phyloP scores from a whole-genome alignment of 2,888 invertebrate genomes.

The Alloscopus bannaensis region DNA sequence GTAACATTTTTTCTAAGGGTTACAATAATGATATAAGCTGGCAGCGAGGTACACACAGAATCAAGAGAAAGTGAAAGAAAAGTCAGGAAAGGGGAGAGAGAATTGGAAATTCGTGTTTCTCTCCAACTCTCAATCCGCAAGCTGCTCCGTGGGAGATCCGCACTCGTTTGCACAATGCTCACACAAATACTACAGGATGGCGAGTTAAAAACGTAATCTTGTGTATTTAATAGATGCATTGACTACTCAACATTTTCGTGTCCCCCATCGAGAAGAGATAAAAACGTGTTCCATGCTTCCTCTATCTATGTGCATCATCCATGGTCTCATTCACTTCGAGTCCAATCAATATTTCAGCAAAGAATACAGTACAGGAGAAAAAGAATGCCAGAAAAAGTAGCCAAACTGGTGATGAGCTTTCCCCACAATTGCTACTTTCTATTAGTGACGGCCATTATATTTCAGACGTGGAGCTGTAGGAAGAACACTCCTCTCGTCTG shows the following conservation, averaged over 20 bases:
- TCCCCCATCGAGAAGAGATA: neutral
- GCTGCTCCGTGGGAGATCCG: slow-evolving; percentile 10
- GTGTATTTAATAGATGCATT: slow-evolving; percentile 13
- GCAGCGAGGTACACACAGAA: neutral
- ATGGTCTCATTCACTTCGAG: neutral
- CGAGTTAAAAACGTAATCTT: neutral
- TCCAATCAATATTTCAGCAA: slow-evolving; percentile 41
- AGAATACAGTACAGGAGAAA: too few relatives aligned
- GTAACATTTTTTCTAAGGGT: slow-evolving; percentile 11
- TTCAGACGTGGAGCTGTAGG: neutral
- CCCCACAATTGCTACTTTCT: neutral
- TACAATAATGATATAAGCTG: neutral
- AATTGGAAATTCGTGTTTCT: slow-evolving; percentile 33
- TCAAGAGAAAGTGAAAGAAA: neutral
- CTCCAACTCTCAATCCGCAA: neutral
- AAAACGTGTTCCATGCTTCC: too few relatives aligned
- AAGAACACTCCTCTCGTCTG: neutral
- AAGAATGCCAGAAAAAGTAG: neutral
- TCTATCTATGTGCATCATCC: neutral
- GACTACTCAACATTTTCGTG: neutral
- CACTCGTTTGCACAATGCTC: neutral
- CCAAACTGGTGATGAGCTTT: slow-evolving; percentile 9
- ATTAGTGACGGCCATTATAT: neutral
- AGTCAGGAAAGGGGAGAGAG: neutral
- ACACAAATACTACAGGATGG: neutral